Conservation (phyloP, 1,140 invertebrate species). For the Drosophila suzukii region DNA sequence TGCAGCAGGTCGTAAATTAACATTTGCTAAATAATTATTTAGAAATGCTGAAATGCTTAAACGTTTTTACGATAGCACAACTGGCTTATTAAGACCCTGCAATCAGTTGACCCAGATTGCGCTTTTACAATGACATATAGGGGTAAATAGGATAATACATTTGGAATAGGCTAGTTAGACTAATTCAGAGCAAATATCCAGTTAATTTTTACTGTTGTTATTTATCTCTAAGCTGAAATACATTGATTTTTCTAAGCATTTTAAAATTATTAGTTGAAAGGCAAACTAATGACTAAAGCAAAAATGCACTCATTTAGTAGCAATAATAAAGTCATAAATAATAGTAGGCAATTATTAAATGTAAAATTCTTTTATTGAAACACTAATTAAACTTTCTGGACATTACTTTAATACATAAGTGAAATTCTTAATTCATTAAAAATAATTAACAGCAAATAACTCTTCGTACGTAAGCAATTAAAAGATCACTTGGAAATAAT, state of each 20-base stretch:
- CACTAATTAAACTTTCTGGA: too few species aligned
- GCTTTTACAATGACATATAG: neutral
- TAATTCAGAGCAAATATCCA: neutral
- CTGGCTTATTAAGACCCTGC: slow-evolving; percentile 30
- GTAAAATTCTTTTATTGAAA: too few species aligned
- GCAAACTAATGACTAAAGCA: neutral
- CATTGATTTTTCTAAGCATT: too few species aligned
- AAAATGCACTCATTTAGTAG: too few species aligned
- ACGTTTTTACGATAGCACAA: slow-evolving; percentile 27
- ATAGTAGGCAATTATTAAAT: too few species aligned
- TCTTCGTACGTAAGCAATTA: neutral
- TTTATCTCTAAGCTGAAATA: neutral
- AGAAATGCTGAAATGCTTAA: slow-evolving; percentile 43
- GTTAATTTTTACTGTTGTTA: slow-evolving; percentile 9
- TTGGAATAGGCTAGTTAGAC: slow-evolving; percentile 2
- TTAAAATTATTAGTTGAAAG: neutral
- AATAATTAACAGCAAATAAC: neutral
- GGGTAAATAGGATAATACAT: neutral
- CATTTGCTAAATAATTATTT: slow-evolving; percentile 57
- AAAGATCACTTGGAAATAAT: neutral
- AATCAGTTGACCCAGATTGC: slow-evolving; percentile 56
- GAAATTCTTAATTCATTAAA: neutral
- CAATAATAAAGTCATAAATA: too few species aligned
- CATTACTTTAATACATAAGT: neutral
- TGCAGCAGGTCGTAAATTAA: slow-evolving; percentile 58